These are phyloP conservation scores for Ptychobarbus kaznakovi DNA, from an alignment of 2,797 vertebrate species.

Conservation along the genomic window DNA sequence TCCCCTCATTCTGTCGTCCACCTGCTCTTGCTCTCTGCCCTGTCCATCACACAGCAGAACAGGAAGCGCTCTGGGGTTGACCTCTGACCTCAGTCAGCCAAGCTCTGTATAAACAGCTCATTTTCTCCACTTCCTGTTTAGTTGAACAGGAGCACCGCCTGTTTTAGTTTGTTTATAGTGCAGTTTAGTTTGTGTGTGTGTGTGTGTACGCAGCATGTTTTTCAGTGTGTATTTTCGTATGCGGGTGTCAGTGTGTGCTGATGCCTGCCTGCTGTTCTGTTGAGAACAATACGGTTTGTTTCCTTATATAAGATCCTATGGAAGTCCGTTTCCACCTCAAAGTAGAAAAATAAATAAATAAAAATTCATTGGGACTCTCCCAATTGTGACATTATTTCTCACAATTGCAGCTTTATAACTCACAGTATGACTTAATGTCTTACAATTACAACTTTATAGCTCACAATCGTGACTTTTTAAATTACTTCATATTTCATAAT, in stretches of 20 bases:
- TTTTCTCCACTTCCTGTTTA: slow-evolving; percentile 86
- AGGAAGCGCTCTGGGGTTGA: slow-evolving; percentile 80
- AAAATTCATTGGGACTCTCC: not conserved
- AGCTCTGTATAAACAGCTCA: slow-evolving; percentile 84
- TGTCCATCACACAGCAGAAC: slow-evolving; percentile 73
- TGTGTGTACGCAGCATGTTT: slow-evolving; percentile 32
- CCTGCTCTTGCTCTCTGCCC: slow-evolving; percentile 71
- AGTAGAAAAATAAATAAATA: not conserved
- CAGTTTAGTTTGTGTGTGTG: slow-evolving; percentile 31
- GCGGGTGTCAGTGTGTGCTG: slow-evolving; percentile 17
- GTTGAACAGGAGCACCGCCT: slow-evolving; percentile 79
- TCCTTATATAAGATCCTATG: slow-evolving; percentile 12
- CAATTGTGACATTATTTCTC: not conserved
- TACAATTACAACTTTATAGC: not conserved
- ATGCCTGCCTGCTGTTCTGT: slow-evolving; percentile 14
- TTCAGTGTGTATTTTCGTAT: slow-evolving; percentile 15
- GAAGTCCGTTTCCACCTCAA: slow-evolving; percentile 14
- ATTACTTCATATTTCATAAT: not conserved
- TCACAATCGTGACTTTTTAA: not conserved
- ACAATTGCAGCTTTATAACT: not conserved
- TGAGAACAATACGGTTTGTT: slow-evolving; percentile 33
- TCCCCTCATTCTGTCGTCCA: slow-evolving; percentile 63
- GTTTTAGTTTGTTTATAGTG: slow-evolving; percentile 84
- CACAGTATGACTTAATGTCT: not conserved
- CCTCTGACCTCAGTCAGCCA: slow-evolving; percentile 75